Base-by-base conservation (phyloP, 2,797 vertebrate genomes). In the Helostoma temminkii region DNA sequence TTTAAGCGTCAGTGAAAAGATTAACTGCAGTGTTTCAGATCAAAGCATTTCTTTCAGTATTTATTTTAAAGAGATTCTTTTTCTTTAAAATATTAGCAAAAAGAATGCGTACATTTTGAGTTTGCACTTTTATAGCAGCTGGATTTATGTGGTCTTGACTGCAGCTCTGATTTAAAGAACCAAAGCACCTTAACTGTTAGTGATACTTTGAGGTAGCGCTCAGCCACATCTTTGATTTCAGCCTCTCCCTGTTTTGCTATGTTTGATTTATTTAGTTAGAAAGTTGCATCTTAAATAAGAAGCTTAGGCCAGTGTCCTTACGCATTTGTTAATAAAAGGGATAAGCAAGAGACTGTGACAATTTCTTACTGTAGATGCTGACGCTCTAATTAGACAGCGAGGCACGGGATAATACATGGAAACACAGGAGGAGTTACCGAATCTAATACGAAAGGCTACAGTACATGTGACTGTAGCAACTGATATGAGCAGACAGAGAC, bases 331-430 rank as follows among this genome's bases (percentile, higher is more conserved):
- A 88, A 90, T 87, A 87, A 73, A 76, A 30, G 8, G 75, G 74
- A 89, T 87, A 78, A 90, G 79, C 79, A 12, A 71, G 66, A 75
- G 75, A 85, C 77, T 76, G 53, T 56, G 79, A 87, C 80, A 82
- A 25, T 78, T 66, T 81, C n/a, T 66, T 69, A 52, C 32, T 12
- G 78, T 80, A 69, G 74, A 70, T 70, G 74, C 80, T 76, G 79
- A 77, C 77, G 74, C 77, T 84, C 74, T 85, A 88, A 91, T 92
- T 92, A 90, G 84, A 83, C 77, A 54, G 77, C 62, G 63, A 86
- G 69, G 80, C 63, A 43, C 57, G 49, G 60, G 74, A 86, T 82
- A 85, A 82, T 66, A 79, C 61, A 74, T 82, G 77, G 70, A 79
- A 74, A 87, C 66, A 80, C 64, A 76, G 56, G 68, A 56, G 11